Conservation (phyloP, 2,113 vertebrate genomes). For the Oryzias javanicus region DNA sequence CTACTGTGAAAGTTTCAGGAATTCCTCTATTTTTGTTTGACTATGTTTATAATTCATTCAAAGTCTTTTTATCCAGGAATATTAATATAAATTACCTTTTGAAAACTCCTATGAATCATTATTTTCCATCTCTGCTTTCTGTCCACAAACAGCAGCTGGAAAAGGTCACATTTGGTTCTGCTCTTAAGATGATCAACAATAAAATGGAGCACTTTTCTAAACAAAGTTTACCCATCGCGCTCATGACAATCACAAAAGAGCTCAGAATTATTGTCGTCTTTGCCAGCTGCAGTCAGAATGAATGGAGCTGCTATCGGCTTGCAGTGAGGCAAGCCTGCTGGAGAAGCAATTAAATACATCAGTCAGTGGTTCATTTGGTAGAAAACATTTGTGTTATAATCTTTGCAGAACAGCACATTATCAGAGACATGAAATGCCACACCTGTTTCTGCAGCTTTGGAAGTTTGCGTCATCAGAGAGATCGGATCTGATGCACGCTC, state of each 20-base stretch:
- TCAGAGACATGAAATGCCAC: constrained; percentile 11
- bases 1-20: no score
- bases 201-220: neutral
- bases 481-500: constrained; percentile 5
- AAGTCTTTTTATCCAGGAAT: no score
- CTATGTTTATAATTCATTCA: no score
- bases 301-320: neutral
- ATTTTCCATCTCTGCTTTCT: no score
- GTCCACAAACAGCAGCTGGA: no score
- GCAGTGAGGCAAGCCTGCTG: no score
- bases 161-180: no score
- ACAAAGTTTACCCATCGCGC: neutral
- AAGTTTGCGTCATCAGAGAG: constrained; percentile 16
- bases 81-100: no score
- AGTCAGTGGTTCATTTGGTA: neutral
- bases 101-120: no score
- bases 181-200: neutral
- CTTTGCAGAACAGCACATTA: neutral
- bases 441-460: constrained; percentile 29
- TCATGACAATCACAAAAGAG: neutral
- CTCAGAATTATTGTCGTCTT: neutral
- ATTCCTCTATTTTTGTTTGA: no score
- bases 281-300: neutral
- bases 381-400: no score
- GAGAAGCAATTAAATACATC: neutral